Evolutionary conservation across 2,797 vertebrate genomes (phyloP), one percentile per base, ranked within the genome.

Genomic region (Arnoldichthys spilopterus): DNA sequence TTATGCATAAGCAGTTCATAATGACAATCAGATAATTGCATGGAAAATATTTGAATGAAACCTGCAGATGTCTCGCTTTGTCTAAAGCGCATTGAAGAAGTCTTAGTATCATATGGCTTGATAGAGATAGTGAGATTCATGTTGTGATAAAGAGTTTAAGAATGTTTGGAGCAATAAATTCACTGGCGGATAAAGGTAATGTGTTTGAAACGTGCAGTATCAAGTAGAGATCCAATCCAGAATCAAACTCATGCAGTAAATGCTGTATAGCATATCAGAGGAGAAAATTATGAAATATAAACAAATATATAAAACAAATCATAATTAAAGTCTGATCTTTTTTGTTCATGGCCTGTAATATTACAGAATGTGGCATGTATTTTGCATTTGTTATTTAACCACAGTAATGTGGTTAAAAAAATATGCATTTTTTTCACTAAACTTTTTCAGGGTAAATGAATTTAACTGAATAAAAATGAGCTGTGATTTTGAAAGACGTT

Each of bases 11-110:
- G 5, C 51, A 68, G 61, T 59, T 28, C 11, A 1, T 76, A 69
- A 80, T 85, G 51, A 28, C 64, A 45, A 75, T 86, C 79, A 72
- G 78, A 84, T 86, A 83, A 77, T 78, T 73, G 45, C 58, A 62
- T 18, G 74, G 74, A 83, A 85, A 82, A 84, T 83, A 85, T 85
- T 86, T 47, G 82, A 83, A 84, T 79, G 64, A 43, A n/a, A 40
- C 54, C 22, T 76, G 45, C 56, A 47, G n/a, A 59, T 79, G 58
- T 74, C 47, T 72, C 22, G 13, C 34, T 62, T 74, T 72, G 68
- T 76, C 47, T 53, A 34, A 43, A 51, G 9, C 70, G 26, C 64
- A n/a, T 58, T 43, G 20, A 71, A 79, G 63, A 56, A 66, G 9
- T 62, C 84, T 71, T 68, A 54, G 69, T 54, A 26, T 67, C 16